These are phyloP conservation scores for Rotaria macrura DNA, from an alignment of 2,888 invertebrate genomes.

Conservation along the genomic window DNA sequence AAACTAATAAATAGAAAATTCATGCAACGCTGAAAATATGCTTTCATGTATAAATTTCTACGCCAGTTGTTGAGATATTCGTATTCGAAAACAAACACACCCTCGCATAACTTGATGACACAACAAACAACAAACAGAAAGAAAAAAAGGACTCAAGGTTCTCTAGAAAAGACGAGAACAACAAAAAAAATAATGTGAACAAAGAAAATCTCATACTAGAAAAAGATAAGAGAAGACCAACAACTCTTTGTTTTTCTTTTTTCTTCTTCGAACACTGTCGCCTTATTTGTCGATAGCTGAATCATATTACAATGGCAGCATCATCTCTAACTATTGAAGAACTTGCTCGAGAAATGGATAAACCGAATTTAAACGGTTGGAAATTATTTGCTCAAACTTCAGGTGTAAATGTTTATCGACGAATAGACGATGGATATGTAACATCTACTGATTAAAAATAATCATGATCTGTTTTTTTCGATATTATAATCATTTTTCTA, in stretches of 20 bases:
- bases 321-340: background rate
- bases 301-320: background rate
- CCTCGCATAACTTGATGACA: background rate
- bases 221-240: background rate
- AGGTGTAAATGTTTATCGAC: background rate
- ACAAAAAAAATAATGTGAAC: background rate
- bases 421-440: background rate
- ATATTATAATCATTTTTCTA: too few species aligned
- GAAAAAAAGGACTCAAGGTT: background rate
- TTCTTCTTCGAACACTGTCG: background rate
- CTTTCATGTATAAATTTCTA: background rate
- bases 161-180: background rate
- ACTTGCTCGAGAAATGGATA: background rate
- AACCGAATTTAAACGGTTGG: background rate
- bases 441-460: background rate
- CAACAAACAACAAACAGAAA: background rate
- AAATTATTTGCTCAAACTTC: background rate
- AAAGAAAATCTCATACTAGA: background rate
- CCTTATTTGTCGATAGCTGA: background rate
- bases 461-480: background rate
- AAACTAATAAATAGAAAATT: too few species aligned
- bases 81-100: too few species aligned
- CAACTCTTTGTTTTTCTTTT: background rate
- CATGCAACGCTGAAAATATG: too few species aligned
- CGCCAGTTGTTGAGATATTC: background rate